These are phyloP conservation scores for Rhinoraja longicauda DNA, from an alignment of 2,797 vertebrate genomes.

Conservation along the genomic window DNA sequence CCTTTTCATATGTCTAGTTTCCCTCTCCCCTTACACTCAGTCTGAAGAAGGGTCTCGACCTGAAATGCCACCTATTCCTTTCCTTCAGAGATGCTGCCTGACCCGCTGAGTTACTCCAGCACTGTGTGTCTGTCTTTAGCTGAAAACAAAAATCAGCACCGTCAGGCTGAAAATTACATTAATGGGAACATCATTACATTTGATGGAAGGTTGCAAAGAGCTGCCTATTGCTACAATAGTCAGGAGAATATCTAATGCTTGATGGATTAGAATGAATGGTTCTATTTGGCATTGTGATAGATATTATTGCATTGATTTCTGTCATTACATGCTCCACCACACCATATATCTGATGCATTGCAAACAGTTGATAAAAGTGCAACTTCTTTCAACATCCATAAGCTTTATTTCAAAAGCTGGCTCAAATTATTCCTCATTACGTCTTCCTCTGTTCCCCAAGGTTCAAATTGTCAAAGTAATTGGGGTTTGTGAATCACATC, in stretches of 20 bases:
- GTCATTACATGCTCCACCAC: neutral
- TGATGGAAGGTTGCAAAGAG: neutral
- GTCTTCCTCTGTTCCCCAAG: neutral
- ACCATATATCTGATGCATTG: neutral
- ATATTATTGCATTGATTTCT: neutral
- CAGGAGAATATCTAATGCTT: neutral
- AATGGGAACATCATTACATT: neutral
- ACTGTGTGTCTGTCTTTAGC: too few relatives aligned
- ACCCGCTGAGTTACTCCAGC: too few relatives aligned
- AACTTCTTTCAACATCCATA: neutral
- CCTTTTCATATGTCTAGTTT: too few relatives aligned
- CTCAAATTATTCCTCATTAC: neutral
- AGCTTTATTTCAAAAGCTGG: neutral
- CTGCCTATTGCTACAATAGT: neutral
- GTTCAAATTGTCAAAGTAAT: neutral
- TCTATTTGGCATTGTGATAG: neutral
- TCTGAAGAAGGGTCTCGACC: too few relatives aligned
- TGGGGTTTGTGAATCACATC: neutral
- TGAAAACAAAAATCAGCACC: neutral
- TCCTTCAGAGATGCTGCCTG: too few relatives aligned
- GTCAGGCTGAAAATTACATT: neutral
- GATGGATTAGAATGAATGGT: conserved; percentile 5
- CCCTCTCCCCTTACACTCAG: too few relatives aligned
- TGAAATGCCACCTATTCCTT: too few relatives aligned
- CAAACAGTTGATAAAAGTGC: neutral